Evolutionary conservation across 2,113 vertebrate species (phyloP), one percentile per base, ranked within the genome.

Genomic region (Girardinichthys multiradiatus): DNA sequence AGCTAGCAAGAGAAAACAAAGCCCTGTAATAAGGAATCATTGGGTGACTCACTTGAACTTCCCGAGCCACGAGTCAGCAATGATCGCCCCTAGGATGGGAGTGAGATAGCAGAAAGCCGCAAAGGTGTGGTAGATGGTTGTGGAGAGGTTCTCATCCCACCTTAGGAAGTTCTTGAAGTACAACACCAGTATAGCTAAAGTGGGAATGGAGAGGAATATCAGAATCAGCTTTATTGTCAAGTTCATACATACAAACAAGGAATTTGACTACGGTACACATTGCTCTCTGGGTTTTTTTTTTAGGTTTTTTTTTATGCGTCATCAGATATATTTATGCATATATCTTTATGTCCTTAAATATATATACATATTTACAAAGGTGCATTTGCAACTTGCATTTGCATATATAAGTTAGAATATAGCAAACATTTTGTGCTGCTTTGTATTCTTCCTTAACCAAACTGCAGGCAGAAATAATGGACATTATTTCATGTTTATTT

Each of bases 51-150:
- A 99, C 98, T 94, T 97, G 91, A 97, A 99, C 86, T 99, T 99
- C 48, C 98, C 98, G 59, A 99, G 95, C 96, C 97, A 99, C 0
- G 98, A 98, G 79, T 99, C 98, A 0, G 98, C 98, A 5, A 99
- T 73, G 0, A 99, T 90, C 2, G 97, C 98, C 5, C 98, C 98
- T 7, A 99, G 91, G 76, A 99, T 96, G 0, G 98, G 98, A 0
- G 93, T 96, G 86, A 99, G 91, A 92, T 98, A 99, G 91, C 98
- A 99, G 30, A 99, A 90, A 29, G 97, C 97, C 24, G 96, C 95
- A 0, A 99, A 99, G 0, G 96, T 95, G 85, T 99, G 97, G 91
- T 98, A 99, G 94, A 99, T 94, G 59, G 94, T 95, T 1, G 97
- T 98, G 76, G 97, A 82, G 0, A 97, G 87, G 60, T 97, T 91